Base-by-base conservation (phyloP, 2,888 invertebrate genomes). In the Drosophila algonquin region DNA sequence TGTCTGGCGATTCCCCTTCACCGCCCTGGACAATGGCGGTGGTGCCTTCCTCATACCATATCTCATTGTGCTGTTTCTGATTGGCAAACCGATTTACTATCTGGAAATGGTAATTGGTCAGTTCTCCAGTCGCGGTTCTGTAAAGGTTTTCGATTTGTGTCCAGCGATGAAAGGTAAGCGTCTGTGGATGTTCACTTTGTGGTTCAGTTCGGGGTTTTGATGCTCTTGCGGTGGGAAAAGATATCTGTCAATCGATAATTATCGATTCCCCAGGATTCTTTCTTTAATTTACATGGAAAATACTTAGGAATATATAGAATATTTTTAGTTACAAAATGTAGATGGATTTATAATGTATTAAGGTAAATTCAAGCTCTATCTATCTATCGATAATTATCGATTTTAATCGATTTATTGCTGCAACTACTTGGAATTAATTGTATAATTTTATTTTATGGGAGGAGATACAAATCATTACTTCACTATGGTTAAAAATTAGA, bases 81-180 rank as follows among this genome's bases (percentile, higher is more conserved):
- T 95, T 59, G 95, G 95, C 57, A 93, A 95, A 77, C 95, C 95
- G 1, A 93, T 96, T 80, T 96, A 96, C 88, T 95, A 95, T 87
- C 91, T 96, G 91, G 96, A 96, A 92, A 94, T 95, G 93, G 93
- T 94, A 6, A 92, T 96, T 50, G 96, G 96, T 1, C 96, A 96
- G 90, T 96, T 96, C 90, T 94, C 94, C 30, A 94, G 95, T 75
- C 93, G 94, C 74, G 96, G 96, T 12, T 95, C 95, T 64, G 94
- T 95, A 16, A 95, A 95, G 84, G 94, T 95, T 16, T 93, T 92
- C 82, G 95, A 95, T 77, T 92, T 95, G 78, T 93, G 94, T 12
- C 96, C 96, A 6, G 93, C 95, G 0, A 93, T 96, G 90, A 95
- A 94, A 94, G 96, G 96, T 95, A 89, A 90, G 89, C 53, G 40